These are phyloP conservation scores for Nemurella pictetii DNA, from an alignment of 2,888 invertebrate genomes.

Conservation along the genomic window DNA sequence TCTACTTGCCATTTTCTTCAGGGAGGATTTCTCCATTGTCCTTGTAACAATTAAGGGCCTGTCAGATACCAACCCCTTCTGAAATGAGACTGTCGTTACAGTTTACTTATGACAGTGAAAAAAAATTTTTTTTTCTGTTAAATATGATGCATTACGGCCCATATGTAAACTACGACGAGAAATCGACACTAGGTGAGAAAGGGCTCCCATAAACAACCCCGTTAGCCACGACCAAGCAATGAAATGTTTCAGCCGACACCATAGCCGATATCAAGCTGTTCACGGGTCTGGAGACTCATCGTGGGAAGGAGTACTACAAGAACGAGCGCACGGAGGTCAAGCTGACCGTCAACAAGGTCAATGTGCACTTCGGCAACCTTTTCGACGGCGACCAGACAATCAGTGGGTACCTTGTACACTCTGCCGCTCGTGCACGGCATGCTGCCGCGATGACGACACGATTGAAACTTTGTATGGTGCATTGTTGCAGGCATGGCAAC, in stretches of 20 bases:
- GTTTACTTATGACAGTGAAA: too few relatives aligned
- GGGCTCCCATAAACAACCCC: too few relatives aligned
- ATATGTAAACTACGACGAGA: too few relatives aligned
- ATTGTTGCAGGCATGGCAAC: slow-evolving; percentile 32
- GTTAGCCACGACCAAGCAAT: too few relatives aligned
- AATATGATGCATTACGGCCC: too few relatives aligned
- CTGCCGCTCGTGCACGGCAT: background rate
- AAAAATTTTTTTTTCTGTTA: too few relatives aligned
- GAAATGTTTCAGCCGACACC: slow-evolving; percentile 27
- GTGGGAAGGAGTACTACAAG: slow-evolving; percentile 63
- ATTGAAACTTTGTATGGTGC: background rate
- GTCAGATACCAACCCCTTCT: too few relatives aligned
- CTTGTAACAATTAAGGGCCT: too few relatives aligned
- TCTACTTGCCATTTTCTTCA: too few relatives aligned
- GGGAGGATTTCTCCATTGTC: too few relatives aligned
- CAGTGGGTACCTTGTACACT: slow-evolving; percentile 50
- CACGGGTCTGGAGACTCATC: slow-evolving; percentile 47
- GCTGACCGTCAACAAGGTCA: slow-evolving; percentile 63
- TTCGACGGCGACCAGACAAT: slow-evolving; percentile 68
- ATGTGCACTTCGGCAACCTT: slow-evolving; percentile 65
- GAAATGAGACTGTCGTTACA: too few relatives aligned
- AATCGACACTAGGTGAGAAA: too few relatives aligned
- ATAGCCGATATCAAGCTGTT: slow-evolving; percentile 32
- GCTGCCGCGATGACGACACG: background rate
- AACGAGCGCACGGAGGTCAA: slow-evolving; percentile 67